Conservation (phyloP, 2,113 vertebrate species). For the Pollimyrus isidori region DNA sequence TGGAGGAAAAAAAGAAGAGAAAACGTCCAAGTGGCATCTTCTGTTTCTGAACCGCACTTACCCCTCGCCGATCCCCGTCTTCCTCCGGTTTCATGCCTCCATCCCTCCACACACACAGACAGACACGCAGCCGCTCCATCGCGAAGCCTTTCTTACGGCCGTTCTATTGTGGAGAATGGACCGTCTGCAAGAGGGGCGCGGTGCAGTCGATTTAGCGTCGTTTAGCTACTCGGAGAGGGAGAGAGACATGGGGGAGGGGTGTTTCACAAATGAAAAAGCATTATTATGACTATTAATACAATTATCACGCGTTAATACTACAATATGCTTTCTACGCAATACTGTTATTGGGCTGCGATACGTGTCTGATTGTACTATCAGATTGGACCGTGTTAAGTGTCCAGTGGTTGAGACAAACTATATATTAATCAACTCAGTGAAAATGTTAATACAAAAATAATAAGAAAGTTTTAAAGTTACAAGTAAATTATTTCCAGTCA, state of each 20-base stretch:
- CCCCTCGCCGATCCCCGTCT: conserved; percentile 1
- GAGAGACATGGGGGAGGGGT: conserved; percentile 1
- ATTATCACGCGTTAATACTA: neutral
- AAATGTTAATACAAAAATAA: neutral
- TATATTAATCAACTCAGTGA: neutral
- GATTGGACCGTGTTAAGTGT: neutral
- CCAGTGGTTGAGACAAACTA: neutral
- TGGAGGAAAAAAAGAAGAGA: neutral
- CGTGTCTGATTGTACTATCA: neutral
- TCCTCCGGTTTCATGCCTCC: neutral
- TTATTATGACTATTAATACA: conserved; percentile 10
- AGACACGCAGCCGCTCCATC: neutral
- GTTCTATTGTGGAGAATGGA: conserved; percentile 13
- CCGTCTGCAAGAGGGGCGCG: conserved; percentile 19
- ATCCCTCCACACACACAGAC: neutral
- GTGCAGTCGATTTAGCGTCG: conserved; percentile 19
- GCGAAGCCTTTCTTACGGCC: conserved; percentile 8
- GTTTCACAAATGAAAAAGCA: neutral
- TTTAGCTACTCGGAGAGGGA: conserved; percentile 4
- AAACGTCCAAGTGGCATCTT: conserved; percentile 12
- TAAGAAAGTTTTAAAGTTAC: neutral
- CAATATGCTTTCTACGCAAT: neutral
- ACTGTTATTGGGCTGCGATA: neutral
- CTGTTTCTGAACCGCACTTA: conserved; percentile 11
- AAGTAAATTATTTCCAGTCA: conserved; percentile 20